These are phyloP conservation scores for Clarias platycephalus DNA, from an alignment of 2,797 vertebrate genomes.

Conservation along the genomic window DNA sequence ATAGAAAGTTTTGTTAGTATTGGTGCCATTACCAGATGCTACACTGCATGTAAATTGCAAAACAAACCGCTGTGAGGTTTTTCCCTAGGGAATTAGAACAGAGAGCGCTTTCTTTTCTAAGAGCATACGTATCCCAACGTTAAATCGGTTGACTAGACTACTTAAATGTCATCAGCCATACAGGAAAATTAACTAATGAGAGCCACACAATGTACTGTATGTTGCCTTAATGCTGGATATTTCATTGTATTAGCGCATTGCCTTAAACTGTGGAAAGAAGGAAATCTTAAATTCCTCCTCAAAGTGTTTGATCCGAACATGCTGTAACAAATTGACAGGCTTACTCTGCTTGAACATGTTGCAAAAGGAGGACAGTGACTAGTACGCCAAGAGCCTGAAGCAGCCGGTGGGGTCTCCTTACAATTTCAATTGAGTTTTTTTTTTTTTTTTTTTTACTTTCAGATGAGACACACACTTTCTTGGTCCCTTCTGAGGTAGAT, in stretches of 20 bases:
- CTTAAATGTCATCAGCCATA: not conserved
- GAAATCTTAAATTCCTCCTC: not conserved
- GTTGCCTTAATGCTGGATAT: not conserved
- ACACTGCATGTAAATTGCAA: not conserved
- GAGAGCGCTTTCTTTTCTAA: not conserved
- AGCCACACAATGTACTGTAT: not conserved
- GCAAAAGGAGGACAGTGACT: conserved; percentile 33
- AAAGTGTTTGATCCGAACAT: conserved; percentile 1
- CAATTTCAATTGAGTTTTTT: conserved; percentile 22
- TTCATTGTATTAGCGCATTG: not conserved
- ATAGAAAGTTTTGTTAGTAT: not conserved
- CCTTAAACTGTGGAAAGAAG: not conserved
- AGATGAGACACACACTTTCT: conserved; percentile 27
- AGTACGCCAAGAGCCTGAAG: not conserved
- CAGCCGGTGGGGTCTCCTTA: conserved; percentile 10
- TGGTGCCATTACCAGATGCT: too few species aligned
- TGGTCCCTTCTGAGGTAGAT: conserved; percentile 42
- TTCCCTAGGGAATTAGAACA: not conserved
- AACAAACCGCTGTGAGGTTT: not conserved
- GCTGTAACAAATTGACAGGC: conserved; percentile 6
- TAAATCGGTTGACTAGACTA: not conserved
- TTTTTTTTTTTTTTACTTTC: conserved; percentile 10
- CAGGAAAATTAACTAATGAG: not conserved
- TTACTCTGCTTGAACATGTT: conserved; percentile 8
- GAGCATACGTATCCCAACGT: not conserved